phyloP scores from a whole-genome alignment of 2,113 vertebrate genomes.

The Choloepus hoffmanni region DNA sequence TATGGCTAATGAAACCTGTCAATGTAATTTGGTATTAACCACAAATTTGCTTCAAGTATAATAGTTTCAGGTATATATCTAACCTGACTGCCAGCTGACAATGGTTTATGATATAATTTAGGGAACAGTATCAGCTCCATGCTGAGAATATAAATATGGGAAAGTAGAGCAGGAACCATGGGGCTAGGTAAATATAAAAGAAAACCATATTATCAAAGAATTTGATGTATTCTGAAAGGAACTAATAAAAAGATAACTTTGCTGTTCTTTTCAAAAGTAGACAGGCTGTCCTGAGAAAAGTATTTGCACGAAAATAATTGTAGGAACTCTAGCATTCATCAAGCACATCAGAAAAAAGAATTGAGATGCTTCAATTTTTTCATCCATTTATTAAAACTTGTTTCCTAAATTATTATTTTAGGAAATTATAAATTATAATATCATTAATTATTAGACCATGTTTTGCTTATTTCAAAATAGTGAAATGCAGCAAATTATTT shows the following conservation, averaged over 20 bases:
- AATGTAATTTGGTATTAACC: conserved; percentile 47
- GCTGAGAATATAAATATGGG: conserved; percentile 4
- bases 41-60: conserved; percentile 8
- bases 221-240: not conserved
- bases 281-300: not conserved
- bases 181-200: not conserved
- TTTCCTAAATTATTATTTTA: not conserved
- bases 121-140: not conserved
- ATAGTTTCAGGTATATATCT: conserved; percentile 29
- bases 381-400: conserved; percentile 13
- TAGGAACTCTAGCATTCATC: not conserved
- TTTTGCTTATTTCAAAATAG: not conserved
- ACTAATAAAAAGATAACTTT: not conserved
- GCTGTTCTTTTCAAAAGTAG: not conserved
- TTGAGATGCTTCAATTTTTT: not conserved
- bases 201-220: not conserved
- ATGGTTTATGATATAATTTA: conserved; percentile 37
- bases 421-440: too few species aligned
- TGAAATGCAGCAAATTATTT: not conserved
- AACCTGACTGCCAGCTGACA: not conserved
- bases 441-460: not conserved
- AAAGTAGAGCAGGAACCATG: not conserved
- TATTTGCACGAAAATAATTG: not conserved
- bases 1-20: conserved; percentile 4
- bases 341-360: conserved; percentile 1